phyloP scores from a whole-genome alignment of 2,113 vertebrate species.

The Dunckerocampus dactyliophorus region DNA sequence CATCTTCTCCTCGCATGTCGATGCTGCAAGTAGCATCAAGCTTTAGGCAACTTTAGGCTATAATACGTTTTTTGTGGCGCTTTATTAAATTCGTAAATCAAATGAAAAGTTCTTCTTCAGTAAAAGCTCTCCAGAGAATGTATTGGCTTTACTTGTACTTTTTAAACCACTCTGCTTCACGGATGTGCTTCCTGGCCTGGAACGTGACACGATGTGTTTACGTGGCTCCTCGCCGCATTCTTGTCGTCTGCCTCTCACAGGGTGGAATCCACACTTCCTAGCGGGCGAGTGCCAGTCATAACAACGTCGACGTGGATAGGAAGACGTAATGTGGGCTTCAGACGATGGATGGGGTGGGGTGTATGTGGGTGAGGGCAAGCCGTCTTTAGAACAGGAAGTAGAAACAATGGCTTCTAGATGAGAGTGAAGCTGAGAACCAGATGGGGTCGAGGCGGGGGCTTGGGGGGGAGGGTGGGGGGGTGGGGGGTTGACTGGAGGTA shows the following conservation, averaged over 20 bases:
- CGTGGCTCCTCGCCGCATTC: background rate
- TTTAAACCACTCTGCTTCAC: constrained; percentile 15
- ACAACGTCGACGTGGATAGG: constrained; percentile 53
- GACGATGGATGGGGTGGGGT: constrained; percentile 46
- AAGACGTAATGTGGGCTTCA: constrained; percentile 55
- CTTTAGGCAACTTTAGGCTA: too few species aligned
- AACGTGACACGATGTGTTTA: background rate
- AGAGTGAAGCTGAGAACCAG: constrained; percentile 27
- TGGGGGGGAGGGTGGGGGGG: background rate
- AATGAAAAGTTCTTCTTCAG: too few species aligned
- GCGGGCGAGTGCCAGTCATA: constrained; percentile 32
- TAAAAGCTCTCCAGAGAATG: too few species aligned
- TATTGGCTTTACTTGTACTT: background rate
- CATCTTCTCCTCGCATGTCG: too few species aligned
- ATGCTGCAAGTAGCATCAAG: too few species aligned
- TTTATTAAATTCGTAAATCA: too few species aligned
- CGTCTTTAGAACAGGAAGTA: constrained; percentile 70
- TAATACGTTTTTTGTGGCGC: too few species aligned
- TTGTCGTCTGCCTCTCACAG: background rate
- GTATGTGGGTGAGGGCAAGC: background rate
- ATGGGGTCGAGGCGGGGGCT: constrained; percentile 22
- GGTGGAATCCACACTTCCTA: constrained; percentile 12
- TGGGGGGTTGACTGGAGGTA: background rate
- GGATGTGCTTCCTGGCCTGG: background rate
- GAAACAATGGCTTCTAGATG: constrained; percentile 54